Evolutionary conservation across 1,140 invertebrate species (phyloP).

Genomic region (Oppia nitens): DNA sequence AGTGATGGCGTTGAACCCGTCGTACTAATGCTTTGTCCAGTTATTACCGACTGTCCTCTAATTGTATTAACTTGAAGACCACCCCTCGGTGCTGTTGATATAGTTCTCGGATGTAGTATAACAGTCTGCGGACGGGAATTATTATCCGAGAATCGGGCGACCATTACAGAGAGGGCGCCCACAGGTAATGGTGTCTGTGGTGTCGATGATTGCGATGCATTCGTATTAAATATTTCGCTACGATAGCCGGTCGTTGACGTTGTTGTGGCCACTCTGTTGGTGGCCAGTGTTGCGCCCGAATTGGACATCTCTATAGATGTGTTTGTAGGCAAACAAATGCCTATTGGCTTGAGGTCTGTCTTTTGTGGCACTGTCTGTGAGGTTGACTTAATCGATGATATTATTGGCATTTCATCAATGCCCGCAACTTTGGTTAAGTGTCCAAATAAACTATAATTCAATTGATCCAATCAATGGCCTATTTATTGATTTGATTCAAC

Average conservation of each 20-base stretch:
- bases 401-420: not conserved
- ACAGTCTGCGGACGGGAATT: constrained; percentile 6
- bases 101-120: constrained; percentile 7
- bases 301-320: not conserved
- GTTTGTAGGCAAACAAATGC: constrained; percentile 2
- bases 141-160: not conserved
- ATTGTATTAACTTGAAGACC: not conserved
- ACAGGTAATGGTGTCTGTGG: not conserved
- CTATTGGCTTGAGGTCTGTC: constrained; percentile 1
- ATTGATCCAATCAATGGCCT: too few species aligned
- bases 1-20: not conserved
- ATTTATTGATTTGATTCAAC: too few species aligned
- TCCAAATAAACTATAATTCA: not conserved
- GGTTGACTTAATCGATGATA: too few species aligned
- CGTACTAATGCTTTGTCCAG: not conserved
- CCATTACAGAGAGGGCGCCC: constrained; percentile 5
- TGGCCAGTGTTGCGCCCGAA: not conserved
- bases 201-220: not conserved
- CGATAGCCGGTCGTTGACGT: not conserved
- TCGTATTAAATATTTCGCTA: constrained; percentile 2
- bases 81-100: not conserved
- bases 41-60: not conserved
- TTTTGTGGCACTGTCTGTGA: not conserved
- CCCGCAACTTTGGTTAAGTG: not conserved
- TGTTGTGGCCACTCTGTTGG: not conserved